Percentiles rank a stretch among this genome's conserved stretches.
Evolutionary conservation across 2,113 vertebrate genomes (phyloP).

Genomic region (Athene noctua): DNA sequence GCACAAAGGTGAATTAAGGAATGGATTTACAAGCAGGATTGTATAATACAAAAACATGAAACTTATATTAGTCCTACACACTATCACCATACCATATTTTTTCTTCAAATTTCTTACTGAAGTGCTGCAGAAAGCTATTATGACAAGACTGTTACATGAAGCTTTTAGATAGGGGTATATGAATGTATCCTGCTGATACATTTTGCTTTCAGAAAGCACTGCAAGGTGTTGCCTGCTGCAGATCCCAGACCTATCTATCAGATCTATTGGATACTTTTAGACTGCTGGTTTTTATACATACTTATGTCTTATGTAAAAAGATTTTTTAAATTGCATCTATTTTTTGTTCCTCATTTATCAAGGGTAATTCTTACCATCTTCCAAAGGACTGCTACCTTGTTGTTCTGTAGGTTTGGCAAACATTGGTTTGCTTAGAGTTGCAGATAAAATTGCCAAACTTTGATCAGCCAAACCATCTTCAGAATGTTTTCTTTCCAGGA

Average conservation of each 20-base stretch:
- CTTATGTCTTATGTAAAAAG: neutral
- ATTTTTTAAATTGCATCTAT: neutral
- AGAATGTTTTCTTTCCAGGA: neutral
- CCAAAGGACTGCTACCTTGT: neutral
- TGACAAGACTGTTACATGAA: neutral
- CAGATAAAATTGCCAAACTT: neutral
- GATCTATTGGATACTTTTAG: neutral
- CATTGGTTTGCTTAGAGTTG: neutral
- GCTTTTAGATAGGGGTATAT: neutral
- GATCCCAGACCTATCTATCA: neutral
- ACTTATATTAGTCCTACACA: neutral
- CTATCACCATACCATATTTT: neutral
- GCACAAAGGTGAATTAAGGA: neutral
- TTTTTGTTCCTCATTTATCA: neutral
- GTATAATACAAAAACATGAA: neutral
- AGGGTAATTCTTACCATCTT: neutral
- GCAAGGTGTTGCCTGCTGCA: neutral
- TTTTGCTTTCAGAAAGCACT: neutral
- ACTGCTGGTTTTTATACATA: neutral
- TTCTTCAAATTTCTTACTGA: neutral
- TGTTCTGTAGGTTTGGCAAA: neutral
- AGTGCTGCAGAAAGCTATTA: neutral
- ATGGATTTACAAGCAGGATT: neutral
- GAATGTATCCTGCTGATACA: neutral
- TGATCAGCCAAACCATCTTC: neutral